Conservation (phyloP, 2,888 invertebrate species). For the Laspeyria flexula region DNA sequence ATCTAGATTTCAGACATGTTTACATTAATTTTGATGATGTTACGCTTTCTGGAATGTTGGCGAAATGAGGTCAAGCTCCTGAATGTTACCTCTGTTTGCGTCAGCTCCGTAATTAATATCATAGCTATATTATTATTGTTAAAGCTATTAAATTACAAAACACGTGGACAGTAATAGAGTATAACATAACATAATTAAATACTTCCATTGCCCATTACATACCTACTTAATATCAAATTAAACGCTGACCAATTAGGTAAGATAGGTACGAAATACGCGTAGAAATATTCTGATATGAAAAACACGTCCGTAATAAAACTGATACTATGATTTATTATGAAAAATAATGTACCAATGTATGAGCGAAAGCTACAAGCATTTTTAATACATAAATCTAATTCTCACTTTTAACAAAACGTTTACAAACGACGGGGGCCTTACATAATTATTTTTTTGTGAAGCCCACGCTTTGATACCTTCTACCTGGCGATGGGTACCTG, state of each 20-base stretch:
- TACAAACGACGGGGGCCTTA: conserved; percentile 50
- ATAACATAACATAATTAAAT: conserved; percentile 9
- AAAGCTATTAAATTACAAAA: conserved; percentile 9
- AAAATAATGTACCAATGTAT: conserved; percentile 27
- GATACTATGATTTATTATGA: conserved; percentile 46
- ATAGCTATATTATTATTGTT: not conserved
- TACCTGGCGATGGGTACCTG: conserved; percentile 76
- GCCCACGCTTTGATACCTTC: conserved; percentile 60
- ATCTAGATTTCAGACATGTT: conserved; percentile 41
- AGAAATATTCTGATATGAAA: conserved; percentile 41
- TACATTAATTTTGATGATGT: conserved; percentile 37
- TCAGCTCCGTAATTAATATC: conserved; percentile 11
- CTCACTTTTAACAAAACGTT: conserved; percentile 59
- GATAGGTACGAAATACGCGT: conserved; percentile 41
- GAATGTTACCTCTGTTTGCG: conserved; percentile 31
- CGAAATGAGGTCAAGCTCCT: conserved; percentile 33
- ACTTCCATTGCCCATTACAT: conserved; percentile 6
- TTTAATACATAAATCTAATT: conserved; percentile 39
- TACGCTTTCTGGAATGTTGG: conserved; percentile 41
- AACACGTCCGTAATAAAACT: conserved; percentile 46
- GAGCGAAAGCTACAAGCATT: conserved; percentile 24
- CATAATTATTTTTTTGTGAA: conserved; percentile 61
- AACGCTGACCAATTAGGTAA: conserved; percentile 48
- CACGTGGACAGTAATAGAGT: conserved; percentile 1
- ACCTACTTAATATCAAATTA: conserved; percentile 42